Evolutionary conservation across 1,140 invertebrate genomes (phyloP), one percentile per base, ranked within the genome.

Genomic region (Neodiprion pinetum): DNA sequence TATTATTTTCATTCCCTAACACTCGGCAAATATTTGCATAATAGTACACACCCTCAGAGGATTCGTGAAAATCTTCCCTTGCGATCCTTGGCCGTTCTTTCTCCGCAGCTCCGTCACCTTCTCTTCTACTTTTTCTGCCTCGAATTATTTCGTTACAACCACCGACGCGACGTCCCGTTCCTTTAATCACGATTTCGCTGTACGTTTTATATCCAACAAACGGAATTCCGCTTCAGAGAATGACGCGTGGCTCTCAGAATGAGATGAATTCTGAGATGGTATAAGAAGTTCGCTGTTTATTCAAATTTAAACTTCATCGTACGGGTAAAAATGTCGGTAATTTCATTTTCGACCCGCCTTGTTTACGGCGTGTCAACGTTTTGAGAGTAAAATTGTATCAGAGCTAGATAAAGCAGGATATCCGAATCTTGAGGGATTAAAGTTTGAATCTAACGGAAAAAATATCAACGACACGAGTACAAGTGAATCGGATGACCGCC

Each of bases 1-100:
- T 82, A 81, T 83, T 82, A 82, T 82, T 83, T 81, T 80, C 79
- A 80, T 81, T 77, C 74, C 75, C 76, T 78, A 79, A 80, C 75
- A 70, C 77, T 70, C 72, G 48, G 76, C 81, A 83, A 83, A 83
- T 72, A 78, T 83, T 83, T 82, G 80, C 79, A 77, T 77, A 81
- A 77, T 73, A 53, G 73, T 69, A 50, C 23, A 14, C 17, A 68
- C 70, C 70, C 65, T 72, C 3, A 48, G 12, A 69, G 12, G 48
- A n/a, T 61, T 65, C 28, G 9, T 40, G 17, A 73, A 67, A 28
- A 67, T 65, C 65, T 67, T 73, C 48, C 61, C 72, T 53, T 23
- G 71, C 67, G 68, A 68, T 70, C 73, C 21, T 7, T 53, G 66
- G 40, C 7, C 50, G 11, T 21, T 72, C 48, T 4, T 72, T 53